A percentile compares a stretch with the other conserved stretches of the same genome.
These are phyloP conservation scores for Crocuta crocuta DNA, from an alignment of 2,113 vertebrate species.

Conservation along the genomic window DNA sequence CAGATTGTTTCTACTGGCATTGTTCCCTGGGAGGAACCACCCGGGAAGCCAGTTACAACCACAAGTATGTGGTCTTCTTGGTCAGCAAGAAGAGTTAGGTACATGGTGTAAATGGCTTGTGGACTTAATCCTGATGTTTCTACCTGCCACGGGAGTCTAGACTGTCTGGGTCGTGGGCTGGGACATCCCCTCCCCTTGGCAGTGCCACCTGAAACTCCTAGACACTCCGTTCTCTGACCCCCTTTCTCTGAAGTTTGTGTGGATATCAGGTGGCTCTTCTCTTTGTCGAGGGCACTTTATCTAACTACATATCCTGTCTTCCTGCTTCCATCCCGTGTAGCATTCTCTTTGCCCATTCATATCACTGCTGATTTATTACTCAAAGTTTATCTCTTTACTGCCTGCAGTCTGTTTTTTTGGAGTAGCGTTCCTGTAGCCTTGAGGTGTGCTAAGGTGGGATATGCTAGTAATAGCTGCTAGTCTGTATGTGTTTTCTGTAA, in stretches of 20 bases:
- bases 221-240: not conserved
- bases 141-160: not conserved
- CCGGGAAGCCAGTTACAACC: not conserved
- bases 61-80: not conserved
- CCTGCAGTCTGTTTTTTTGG: not conserved
- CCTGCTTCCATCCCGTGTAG: not conserved
- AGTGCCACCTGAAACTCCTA: not conserved
- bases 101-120: not conserved
- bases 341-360: not conserved
- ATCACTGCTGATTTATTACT: not conserved
- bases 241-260: not conserved
- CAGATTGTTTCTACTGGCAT: not conserved
- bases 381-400: not conserved
- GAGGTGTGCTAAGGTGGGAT: not conserved
- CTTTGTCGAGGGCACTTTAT: not conserved
- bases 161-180: fast-evolving
- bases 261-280: not conserved
- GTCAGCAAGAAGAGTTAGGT: not conserved
- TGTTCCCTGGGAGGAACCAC: not conserved
- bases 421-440: not conserved
- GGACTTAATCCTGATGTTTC: not conserved
- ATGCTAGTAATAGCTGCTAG: not conserved
- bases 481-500: not conserved
- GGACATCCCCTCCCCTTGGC: not conserved
- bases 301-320: not conserved